Conservation (phyloP, 2,797 vertebrate genomes). For the Emys orbicularis region DNA sequence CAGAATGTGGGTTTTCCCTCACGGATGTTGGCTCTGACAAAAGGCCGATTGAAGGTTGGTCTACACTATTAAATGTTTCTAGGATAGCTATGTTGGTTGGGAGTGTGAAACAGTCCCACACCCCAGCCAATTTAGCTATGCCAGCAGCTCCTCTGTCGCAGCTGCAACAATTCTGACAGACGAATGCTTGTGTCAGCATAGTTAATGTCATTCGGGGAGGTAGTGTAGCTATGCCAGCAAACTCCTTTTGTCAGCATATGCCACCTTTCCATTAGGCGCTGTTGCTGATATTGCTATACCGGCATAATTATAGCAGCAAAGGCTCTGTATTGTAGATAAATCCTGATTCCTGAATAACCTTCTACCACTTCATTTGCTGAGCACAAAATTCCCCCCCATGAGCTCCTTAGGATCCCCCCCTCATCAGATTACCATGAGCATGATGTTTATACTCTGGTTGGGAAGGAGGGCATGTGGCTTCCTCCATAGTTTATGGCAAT, state of each 20-base stretch:
- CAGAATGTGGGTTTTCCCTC: neutral
- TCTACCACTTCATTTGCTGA: neutral
- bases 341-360: constrained; percentile 1
- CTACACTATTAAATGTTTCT: neutral
- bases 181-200: neutral
- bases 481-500: neutral
- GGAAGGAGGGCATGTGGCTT: neutral
- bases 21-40: neutral
- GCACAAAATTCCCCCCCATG: neutral
- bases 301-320: neutral
- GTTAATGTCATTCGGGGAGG: neutral
- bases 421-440: neutral
- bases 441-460: constrained; percentile 14
- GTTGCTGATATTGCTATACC: neutral
- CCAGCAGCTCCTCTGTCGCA: neutral
- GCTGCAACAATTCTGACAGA: neutral
- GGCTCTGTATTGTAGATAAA: neutral
- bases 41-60: neutral
- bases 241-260: neutral
- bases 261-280: neutral
- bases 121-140: neutral
- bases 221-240: neutral
- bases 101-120: neutral
- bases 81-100: neutral
- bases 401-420: neutral